Base-by-base conservation (phyloP, 2,888 invertebrate species). In the Hymenopus coronatus region DNA sequence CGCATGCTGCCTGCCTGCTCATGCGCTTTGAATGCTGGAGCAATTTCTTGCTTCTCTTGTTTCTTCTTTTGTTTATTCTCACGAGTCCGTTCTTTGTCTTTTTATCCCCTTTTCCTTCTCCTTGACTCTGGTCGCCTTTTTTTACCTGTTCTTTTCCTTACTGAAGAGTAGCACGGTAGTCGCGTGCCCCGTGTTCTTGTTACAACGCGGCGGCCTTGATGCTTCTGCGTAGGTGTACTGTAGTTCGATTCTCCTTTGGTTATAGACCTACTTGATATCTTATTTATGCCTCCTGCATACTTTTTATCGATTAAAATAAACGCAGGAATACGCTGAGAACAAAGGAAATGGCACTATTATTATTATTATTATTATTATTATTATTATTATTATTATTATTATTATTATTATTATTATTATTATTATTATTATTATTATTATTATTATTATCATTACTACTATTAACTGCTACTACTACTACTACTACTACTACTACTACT, bases 141-240 rank as follows among this genome's bases (percentile, higher is more conserved):
- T 70, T 70, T 70, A 70, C 54, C 54, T 70, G 25, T 8, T 70
- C 54, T 70, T 70, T 40, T 70, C 54, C 54, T 70, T 70, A 70
- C 54, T 70, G 54, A 70, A 20, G 54, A 14, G 88, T 84, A 84
- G 84, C 88, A 84, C 83, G 85, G 89, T 25, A 82, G 84, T 84
- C 84, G 89, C 84, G 88, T 84, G 85, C 54, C 83, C 33, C 85
- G 25, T 70, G 54, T 70, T 70, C 54, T 70, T 70, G 54, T 70
- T 70, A 70, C 54, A 20, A 70, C 20, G 54, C 54, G 54, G 20
- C 54, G 54, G 54, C 54, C 40, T 70, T 70, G 54, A 70, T 70
- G 54, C 54, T 70, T 20, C 54, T 70, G 20, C 54, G 54, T 70
- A 70, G 54, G 25, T 15, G 54, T 20, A 70, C 54, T 70, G 54